A percentile compares a stretch with the other conserved stretches of the same genome.
These are phyloP conservation scores for Pontoporia blainvillei DNA, from an alignment of 2,113 vertebrate genomes.

Conservation along the genomic window DNA sequence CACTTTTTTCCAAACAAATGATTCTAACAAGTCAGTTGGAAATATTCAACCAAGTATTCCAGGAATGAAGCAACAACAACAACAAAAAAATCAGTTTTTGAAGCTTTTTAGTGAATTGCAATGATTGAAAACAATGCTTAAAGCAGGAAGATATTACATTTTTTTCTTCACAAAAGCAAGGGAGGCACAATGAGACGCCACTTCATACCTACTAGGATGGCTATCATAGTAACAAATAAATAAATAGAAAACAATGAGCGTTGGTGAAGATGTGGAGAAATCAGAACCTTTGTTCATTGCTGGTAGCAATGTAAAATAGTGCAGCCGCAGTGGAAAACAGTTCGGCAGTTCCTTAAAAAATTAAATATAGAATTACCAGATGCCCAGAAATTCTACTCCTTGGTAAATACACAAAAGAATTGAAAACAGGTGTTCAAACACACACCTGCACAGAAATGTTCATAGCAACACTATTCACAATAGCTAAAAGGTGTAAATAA, in stretches of 20 bases:
- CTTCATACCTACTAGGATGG: not conserved
- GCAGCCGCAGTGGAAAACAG: not conserved
- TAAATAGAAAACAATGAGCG: not conserved
- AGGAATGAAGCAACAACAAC: not conserved
- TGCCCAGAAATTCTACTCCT: not conserved
- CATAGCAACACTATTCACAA: not conserved
- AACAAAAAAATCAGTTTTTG: not conserved
- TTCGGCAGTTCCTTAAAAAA: not conserved
- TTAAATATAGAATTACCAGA: not conserved
- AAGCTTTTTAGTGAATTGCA: not conserved
- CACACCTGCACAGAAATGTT: not conserved
- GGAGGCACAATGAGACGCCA: not conserved
- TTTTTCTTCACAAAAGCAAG: not conserved
- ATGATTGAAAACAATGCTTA: not conserved
- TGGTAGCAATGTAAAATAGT: not conserved
- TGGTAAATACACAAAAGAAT: not conserved
- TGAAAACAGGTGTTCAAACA: not conserved
- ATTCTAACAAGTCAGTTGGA: not conserved
- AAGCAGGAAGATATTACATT: not conserved
- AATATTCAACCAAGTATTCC: constrained; percentile 24
- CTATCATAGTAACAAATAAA: not conserved
- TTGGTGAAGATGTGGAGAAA: not conserved
- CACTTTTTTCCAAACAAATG: constrained; percentile 23
- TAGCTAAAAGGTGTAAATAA: not conserved
- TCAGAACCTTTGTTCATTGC: not conserved